phyloP scores from a whole-genome alignment of 2,888 invertebrate species.

The Strigamia maritima region DNA sequence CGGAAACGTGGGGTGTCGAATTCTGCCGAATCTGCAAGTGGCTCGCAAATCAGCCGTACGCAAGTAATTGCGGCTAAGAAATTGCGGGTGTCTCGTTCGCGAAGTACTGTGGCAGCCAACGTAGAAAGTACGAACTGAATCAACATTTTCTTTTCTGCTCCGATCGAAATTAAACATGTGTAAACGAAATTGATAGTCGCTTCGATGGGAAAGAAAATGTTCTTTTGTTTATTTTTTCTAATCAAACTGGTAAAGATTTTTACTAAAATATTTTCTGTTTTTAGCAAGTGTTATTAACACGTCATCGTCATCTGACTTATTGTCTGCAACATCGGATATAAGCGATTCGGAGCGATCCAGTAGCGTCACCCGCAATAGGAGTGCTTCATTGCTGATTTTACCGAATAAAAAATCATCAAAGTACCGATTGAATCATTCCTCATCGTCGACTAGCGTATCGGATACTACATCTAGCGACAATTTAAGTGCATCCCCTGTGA shows the following conservation, averaged over 20 bases:
- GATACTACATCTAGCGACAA: background rate
- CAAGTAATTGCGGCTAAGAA: background rate
- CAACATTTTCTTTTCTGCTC: background rate
- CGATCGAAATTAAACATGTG: too few relatives aligned
- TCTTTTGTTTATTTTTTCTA: too few relatives aligned
- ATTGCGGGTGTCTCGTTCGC: background rate
- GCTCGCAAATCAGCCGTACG: background rate
- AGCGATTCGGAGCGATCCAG: background rate
- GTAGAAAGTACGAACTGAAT: background rate
- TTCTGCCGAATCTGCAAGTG: background rate
- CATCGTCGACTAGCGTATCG: background rate
- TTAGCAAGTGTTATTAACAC: background rate
- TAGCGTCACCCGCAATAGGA: background rate
- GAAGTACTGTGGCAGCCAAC: background rate
- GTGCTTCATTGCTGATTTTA: background rate
- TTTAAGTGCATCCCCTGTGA: background rate
- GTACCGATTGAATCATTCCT: background rate
- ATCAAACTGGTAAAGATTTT: too few relatives aligned
- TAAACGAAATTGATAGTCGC: too few relatives aligned
- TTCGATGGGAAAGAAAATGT: too few relatives aligned
- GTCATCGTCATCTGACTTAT: constrained; percentile 12
- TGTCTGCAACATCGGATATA: background rate
- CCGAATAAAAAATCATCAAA: background rate
- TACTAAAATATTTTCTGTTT: too few relatives aligned
- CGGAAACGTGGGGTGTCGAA: background rate